phyloP scores from a whole-genome alignment of 2,113 vertebrate genomes.

The Hystrix brachyura region DNA sequence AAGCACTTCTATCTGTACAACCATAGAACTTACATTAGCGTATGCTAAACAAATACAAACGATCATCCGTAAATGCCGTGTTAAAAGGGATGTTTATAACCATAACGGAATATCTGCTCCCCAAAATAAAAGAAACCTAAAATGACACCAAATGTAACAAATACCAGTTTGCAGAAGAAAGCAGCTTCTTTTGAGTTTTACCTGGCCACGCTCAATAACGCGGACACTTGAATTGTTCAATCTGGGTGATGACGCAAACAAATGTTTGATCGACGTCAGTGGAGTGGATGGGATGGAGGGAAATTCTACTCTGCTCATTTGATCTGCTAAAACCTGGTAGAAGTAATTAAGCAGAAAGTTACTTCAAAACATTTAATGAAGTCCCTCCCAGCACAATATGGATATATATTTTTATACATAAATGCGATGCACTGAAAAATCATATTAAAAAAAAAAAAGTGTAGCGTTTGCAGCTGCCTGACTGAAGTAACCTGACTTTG shows the following conservation, averaged over 20 bases:
- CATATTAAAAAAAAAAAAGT: background rate
- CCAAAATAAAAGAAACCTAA: background rate
- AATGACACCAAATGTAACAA: background rate
- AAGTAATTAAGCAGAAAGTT: constrained; percentile 28
- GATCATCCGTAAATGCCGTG: background rate
- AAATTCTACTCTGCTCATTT: background rate
- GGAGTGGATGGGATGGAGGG: background rate
- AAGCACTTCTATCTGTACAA: background rate
- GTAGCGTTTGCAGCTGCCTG: background rate
- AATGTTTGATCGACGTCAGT: background rate
- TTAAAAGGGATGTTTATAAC: background rate
- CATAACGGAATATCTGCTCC: background rate
- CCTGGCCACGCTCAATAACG: background rate
- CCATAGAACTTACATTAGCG: background rate
- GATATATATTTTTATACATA: constrained; percentile 2
- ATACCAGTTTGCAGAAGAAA: background rate
- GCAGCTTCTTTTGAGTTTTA: background rate
- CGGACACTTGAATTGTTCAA: background rate
- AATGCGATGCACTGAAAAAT: background rate
- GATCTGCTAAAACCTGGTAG: background rate
- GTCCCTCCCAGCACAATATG: background rate
- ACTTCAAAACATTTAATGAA: background rate
- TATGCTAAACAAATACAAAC: background rate
- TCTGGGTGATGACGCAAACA: background rate
- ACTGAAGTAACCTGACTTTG: background rate